Conservation (phyloP, 2,888 invertebrate genomes). For the Synanthedon andrenaeformis region DNA sequence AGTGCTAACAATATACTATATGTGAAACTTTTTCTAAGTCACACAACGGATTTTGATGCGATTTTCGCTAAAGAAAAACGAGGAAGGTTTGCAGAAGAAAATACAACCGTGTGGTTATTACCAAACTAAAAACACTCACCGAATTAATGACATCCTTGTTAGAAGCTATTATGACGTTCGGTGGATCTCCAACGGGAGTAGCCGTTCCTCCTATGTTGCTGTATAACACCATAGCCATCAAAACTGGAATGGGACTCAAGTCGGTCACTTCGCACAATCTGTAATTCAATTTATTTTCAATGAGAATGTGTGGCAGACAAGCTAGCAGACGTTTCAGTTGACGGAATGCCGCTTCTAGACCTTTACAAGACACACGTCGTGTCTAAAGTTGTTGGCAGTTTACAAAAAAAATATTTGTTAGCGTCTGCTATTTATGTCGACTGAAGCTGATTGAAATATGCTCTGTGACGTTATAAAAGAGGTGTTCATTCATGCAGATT, state of each 20-base stretch:
- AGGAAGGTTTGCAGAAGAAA: no score
- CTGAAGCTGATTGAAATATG: no score
- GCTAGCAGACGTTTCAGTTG: neutral
- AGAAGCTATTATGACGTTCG: slow-evolving; percentile 90
- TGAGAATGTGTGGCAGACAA: slow-evolving; percentile 6
- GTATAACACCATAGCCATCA: slow-evolving; percentile 87
- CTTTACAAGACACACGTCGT: no score
- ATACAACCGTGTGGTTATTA: neutral
- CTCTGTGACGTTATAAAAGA: no score
- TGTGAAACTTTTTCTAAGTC: no score
- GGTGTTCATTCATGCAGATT: no score
- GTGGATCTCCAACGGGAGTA: slow-evolving; percentile 93
- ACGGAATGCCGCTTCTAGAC: no score
- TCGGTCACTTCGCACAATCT: slow-evolving; percentile 91
- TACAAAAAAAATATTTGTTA: no score
- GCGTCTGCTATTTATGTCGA: no score
- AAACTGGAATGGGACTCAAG: slow-evolving; percentile 85
- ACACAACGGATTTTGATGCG: no score
- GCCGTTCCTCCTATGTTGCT: slow-evolving; percentile 92
- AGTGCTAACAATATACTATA: no score
- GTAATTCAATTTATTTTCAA: slow-evolving; percentile 3
- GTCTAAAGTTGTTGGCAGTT: neutral
- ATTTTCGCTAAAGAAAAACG: no score
- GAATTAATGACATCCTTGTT: slow-evolving; percentile 75
- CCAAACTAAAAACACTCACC: slow-evolving; percentile 53